These are phyloP conservation scores for Tetramorium bicarinatum DNA, from an alignment of 2,888 invertebrate species.

Conservation along the genomic window DNA sequence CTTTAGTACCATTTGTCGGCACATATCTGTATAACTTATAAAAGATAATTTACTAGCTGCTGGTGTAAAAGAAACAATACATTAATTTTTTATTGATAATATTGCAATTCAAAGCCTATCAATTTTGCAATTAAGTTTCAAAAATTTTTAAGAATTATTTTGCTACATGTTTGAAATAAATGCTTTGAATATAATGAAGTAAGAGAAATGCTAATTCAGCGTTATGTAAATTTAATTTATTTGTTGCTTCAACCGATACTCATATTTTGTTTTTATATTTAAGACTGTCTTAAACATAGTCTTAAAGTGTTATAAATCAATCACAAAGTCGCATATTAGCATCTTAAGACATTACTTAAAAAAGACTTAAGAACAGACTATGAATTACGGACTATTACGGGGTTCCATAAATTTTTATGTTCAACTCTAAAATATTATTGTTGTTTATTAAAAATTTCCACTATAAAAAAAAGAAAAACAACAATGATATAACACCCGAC, in stretches of 20 bases:
- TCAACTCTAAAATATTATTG: neutral
- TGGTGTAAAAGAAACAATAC: neutral
- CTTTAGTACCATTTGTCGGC: neutral
- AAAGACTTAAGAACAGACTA: neutral
- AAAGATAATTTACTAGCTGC: constrained; percentile 15
- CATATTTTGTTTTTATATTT: neutral
- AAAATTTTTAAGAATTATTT: constrained; percentile 6
- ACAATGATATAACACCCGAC: neutral
- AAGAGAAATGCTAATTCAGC: neutral
- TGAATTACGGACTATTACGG: neutral
- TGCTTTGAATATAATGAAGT: neutral
- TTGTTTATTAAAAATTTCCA: neutral
- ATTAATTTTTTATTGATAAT: neutral
- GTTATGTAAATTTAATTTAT: neutral
- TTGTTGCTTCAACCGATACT: neutral
- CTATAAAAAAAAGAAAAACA: neutral
- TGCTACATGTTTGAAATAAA: neutral
- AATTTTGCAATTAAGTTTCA: neutral
- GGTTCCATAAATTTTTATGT: neutral
- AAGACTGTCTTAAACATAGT: neutral
- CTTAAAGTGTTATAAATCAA: neutral
- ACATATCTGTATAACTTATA: neutral
- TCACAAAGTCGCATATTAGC: neutral
- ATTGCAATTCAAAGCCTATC: neutral
- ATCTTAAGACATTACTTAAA: neutral